These are phyloP conservation scores for Lacerta viridis DNA, from an alignment of 2,797 vertebrate species.

Conservation along the genomic window DNA sequence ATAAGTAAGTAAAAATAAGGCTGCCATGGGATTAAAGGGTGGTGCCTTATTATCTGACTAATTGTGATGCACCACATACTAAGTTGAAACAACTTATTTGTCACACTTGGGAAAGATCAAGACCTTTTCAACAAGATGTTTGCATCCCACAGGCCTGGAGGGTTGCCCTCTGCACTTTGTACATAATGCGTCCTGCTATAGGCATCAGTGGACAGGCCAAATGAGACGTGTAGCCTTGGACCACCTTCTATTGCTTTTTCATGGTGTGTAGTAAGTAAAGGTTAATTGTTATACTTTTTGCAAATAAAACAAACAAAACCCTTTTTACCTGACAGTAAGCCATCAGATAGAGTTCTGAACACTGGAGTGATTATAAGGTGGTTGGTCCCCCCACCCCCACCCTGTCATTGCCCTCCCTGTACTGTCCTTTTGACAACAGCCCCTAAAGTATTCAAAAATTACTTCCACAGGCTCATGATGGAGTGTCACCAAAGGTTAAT, in stretches of 20 bases:
- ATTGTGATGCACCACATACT: not conserved
- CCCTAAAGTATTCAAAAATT: conserved; percentile 65
- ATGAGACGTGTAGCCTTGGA: conserved; percentile 41
- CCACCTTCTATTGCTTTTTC: conserved; percentile 35
- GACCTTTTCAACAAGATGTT: conserved; percentile 5
- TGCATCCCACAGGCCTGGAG: conserved; percentile 28
- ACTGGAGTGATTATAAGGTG: conserved; percentile 51
- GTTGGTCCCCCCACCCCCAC: conserved; percentile 18
- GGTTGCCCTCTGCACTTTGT: conserved; percentile 33
- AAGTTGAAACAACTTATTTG: conserved; percentile 30
- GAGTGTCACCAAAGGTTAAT: conserved; percentile 70
- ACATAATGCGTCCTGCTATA: rapidly evolving
- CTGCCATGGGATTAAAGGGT: conserved; percentile 8
- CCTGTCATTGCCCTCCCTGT: conserved; percentile 37
- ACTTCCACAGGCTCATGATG: conserved; percentile 41
- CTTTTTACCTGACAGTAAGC: conserved; percentile 35
- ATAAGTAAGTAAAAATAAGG: conserved; percentile 35
- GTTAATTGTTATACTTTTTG: conserved; percentile 59
- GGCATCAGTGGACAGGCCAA: conserved; percentile 46
- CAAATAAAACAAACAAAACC: not conserved
- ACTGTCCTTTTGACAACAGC: conserved; percentile 45
- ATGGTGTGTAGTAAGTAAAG: conserved; percentile 58
- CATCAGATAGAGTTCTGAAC: conserved; percentile 43
- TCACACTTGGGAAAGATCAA: conserved; percentile 24
- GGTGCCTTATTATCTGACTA: not conserved